These are phyloP conservation scores for Drosophila equinoxialis DNA, from an alignment of 1,140 invertebrate species.

Conservation along the genomic window DNA sequence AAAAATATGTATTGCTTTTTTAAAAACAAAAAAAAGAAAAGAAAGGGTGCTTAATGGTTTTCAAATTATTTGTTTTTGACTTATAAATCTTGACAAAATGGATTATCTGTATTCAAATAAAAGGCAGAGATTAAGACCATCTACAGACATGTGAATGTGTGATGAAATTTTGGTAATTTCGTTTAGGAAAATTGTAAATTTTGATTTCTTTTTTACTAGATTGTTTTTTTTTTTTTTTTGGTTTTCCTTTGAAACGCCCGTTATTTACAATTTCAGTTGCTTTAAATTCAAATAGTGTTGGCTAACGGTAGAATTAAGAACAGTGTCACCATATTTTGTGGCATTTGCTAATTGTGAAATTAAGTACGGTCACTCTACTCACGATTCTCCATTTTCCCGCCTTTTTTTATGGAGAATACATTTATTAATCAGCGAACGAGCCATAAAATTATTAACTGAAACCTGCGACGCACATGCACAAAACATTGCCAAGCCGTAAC, in stretches of 20 bases:
- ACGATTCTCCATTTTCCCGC: slow-evolving; percentile 36
- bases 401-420: slow-evolving; percentile 44
- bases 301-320: background rate
- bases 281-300: background rate
- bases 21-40: too few species aligned
- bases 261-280: background rate
- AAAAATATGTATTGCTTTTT: background rate
- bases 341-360: background rate
- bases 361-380: slow-evolving; percentile 10
- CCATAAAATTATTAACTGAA: slow-evolving; percentile 8
- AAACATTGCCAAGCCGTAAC: slow-evolving; percentile 1
- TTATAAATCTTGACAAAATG: too few species aligned
- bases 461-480: slow-evolving; percentile 1
- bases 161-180: too few species aligned
- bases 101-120: too few species aligned
- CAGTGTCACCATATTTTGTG: slow-evolving; percentile 7
- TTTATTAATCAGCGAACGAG: slow-evolving; percentile 35
- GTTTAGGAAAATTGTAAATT: too few species aligned
- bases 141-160: too few species aligned
- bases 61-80: too few species aligned
- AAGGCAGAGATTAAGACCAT: too few species aligned
- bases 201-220: too few species aligned
- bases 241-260: background rate
- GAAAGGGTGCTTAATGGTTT: too few species aligned
- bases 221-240: background rate